Base-by-base conservation (phyloP, 2,113 vertebrate genomes). In the Synchiropus splendidus region DNA sequence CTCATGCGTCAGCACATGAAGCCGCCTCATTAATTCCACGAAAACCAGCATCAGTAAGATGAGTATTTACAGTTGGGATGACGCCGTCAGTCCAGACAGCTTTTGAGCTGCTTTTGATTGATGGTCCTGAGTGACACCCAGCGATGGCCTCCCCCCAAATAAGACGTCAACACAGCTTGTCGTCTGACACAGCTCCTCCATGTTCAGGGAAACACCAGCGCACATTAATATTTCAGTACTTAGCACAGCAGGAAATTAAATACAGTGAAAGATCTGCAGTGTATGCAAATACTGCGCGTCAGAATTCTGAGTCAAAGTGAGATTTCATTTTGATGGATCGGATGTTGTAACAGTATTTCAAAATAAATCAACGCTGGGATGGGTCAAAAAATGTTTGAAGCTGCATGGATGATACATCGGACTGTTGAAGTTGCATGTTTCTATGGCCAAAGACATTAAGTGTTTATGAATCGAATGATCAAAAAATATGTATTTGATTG, bases 1-100 rank as follows among this genome's bases (percentile, higher is more conserved):
- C 51, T 31, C 48, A 51, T 60, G 67, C 67, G 73, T 77, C 68
- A 70, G 68, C 77, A 73, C 73, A 63, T 51, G 64, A 60, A 61
- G 64, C 51, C 52, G 71, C 54, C 60, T 82, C 75, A 76, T 82
- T 82, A 80, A 79, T 79, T 77, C 72, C 58, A 58, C 59, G 72
- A 74, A 65, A 78, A 74, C 65, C 60, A 49, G 61, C 74, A 78
- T 82, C 69, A 78, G 62, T 74, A 68, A 64, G 64, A 80, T 77
- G 67, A 75, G 68, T 80, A 67, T 80, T 71, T 79, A 83, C 67
- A 64, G 74, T 75, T 49, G 69, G 70, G 67, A 73, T 51, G 64
- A 51, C 46, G 34, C 37, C 58, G 58, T 59, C 61, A 58, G 40
- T 41, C 45, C 34, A 36, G 21, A 45, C 38, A 10, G 18, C 49